Evolutionary conservation across 2,888 invertebrate genomes (phyloP).

Genomic region (Apotomis capreana): DNA sequence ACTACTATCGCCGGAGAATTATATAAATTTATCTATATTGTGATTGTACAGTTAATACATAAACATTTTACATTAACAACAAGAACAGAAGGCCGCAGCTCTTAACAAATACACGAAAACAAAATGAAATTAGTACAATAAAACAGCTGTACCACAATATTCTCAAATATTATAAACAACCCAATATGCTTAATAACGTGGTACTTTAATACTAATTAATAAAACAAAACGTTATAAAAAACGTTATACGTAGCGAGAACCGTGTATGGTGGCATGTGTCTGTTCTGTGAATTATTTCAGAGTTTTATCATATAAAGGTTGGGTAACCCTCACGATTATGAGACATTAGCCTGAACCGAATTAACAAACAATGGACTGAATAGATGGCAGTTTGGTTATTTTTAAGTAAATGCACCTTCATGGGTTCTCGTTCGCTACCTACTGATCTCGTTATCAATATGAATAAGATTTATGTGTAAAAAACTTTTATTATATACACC

Average conservation of each 20-base stretch:
- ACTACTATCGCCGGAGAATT: conserved; percentile 16
- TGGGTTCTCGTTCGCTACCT: not conserved
- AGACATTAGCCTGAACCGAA: not conserved
- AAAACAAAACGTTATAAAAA: too few relatives aligned
- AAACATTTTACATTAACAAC: conserved; percentile 20
- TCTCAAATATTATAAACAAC: not conserved
- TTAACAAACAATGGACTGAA: not conserved
- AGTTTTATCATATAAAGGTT: not conserved
- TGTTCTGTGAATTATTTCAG: too few relatives aligned
- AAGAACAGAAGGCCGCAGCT: conserved; percentile 4
- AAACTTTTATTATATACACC: not conserved
- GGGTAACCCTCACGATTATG: conserved; percentile 8
- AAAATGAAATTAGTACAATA: not conserved
- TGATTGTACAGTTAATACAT: conserved; percentile 13
- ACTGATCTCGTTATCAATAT: not conserved
- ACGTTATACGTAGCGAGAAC: too few relatives aligned
- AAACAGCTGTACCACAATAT: not conserved
- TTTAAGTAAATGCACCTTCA: conserved; percentile 12
- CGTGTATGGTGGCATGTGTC: too few relatives aligned
- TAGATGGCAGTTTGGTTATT: conserved; percentile 17
- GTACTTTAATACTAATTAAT: not conserved
- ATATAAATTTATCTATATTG: conserved; percentile 22
- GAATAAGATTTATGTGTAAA: not conserved
- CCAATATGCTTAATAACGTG: not conserved
- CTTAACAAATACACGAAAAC: conserved; percentile 3